phyloP scores from a whole-genome alignment of 2,888 invertebrate species.

The Chrysolina americana region DNA sequence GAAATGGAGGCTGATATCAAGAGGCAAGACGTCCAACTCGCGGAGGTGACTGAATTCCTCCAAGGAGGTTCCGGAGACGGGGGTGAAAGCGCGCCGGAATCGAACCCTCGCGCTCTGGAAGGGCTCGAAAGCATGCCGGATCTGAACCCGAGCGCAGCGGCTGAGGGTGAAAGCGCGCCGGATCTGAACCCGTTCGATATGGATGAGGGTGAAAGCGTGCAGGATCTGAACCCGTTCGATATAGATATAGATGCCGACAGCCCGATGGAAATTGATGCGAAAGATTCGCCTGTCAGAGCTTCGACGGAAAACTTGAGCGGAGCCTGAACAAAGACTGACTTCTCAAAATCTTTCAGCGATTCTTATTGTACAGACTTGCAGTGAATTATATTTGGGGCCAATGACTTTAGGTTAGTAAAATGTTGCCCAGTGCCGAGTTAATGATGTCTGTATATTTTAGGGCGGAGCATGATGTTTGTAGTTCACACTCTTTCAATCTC shows the following conservation, averaged over 20 bases:
- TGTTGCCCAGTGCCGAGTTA: not conserved
- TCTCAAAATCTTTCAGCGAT: slow-evolving; percentile 4
- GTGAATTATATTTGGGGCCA: slow-evolving; percentile 16
- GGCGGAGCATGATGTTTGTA: not conserved
- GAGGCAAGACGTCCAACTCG: not conserved
- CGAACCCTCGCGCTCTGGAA: too few species aligned
- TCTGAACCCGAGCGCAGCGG: too few species aligned
- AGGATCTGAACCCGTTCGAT: not conserved
- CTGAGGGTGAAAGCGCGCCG: too few species aligned
- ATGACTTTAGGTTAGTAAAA: slow-evolving; percentile 8
- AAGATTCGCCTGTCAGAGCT: slow-evolving; percentile 2
- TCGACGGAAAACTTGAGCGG: not conserved
- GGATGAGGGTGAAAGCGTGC: too few species aligned
- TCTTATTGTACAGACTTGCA: slow-evolving; percentile 1
- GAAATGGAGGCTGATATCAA: slow-evolving; percentile 17
- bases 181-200: too few species aligned
- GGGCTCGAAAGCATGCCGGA: too few species aligned
- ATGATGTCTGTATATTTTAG: not conserved
- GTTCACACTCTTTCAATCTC: not conserved
- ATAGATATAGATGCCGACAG: slow-evolving; percentile 2
- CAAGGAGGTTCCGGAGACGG: not conserved
- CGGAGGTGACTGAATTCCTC: not conserved
- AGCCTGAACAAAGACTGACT: slow-evolving; percentile 30
- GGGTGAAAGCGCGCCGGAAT: too few species aligned
- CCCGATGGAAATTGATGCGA: slow-evolving; percentile 22